A percentile compares a stretch with the other conserved stretches of the same genome.
These are phyloP conservation scores for Flexamia atlantica DNA, from an alignment of 2,888 invertebrate species.

Conservation along the genomic window DNA sequence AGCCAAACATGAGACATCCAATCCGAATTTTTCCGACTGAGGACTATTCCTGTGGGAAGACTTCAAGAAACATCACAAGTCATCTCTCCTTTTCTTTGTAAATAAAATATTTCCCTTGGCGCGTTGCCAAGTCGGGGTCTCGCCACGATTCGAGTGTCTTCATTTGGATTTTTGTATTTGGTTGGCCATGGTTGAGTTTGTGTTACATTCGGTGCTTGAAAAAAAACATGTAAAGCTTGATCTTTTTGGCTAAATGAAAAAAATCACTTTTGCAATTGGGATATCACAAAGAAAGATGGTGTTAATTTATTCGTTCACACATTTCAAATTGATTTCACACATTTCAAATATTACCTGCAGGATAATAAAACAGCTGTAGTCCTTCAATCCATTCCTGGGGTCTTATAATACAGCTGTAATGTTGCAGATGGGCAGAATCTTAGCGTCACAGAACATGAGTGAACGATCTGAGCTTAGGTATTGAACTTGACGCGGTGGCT, in stretches of 20 bases:
- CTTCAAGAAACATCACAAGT: constrained; percentile 41
- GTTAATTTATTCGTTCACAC: too few species aligned
- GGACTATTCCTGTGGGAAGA: not conserved
- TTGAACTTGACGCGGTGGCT: too few species aligned
- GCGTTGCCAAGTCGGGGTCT: not conserved
- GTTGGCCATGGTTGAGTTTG: not conserved
- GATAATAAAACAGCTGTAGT: too few species aligned
- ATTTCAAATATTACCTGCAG: too few species aligned
- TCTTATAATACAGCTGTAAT: too few species aligned
- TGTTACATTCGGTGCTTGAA: not conserved
- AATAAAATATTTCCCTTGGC: constrained; percentile 41
- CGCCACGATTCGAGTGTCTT: not conserved
- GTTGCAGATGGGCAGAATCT: not conserved
- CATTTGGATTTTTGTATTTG: constrained; percentile 1
- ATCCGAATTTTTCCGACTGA: constrained; percentile 22
- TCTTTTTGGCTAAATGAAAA: too few species aligned
- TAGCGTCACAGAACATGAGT: not conserved
- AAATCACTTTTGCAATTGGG: too few species aligned
- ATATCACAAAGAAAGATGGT: too few species aligned
- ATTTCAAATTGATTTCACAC: too few species aligned
- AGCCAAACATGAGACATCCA: not conserved
- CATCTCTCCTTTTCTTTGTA: constrained; percentile 31
- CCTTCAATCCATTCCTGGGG: too few species aligned
- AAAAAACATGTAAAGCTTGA: not conserved
- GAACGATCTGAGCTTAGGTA: not conserved